A percentile compares a stretch with the other conserved stretches of the same genome.
These are phyloP conservation scores for Poeciliopsis occidentalis DNA, from an alignment of 2,113 vertebrate species.

Conservation along the genomic window DNA sequence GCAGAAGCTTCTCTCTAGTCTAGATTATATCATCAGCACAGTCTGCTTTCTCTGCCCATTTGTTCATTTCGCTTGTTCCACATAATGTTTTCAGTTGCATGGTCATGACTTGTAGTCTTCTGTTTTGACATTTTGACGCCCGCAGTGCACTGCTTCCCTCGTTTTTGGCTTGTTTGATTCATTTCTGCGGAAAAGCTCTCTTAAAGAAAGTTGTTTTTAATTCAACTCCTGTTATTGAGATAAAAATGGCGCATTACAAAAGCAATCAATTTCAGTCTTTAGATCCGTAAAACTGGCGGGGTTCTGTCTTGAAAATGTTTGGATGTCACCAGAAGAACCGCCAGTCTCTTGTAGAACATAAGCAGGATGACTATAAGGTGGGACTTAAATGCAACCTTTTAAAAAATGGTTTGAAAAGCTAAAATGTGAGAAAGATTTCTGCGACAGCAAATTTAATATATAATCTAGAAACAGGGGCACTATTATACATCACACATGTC, in stretches of 20 bases:
- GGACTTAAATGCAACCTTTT: too few species aligned
- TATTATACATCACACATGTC: conserved; percentile 8
- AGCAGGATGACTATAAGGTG: too few species aligned
- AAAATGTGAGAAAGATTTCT: neutral
- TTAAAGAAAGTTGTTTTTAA: neutral
- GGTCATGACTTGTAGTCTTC: neutral
- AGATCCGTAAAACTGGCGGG: too few species aligned
- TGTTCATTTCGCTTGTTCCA: neutral
- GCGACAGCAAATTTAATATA: too few species aligned
- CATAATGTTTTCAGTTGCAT: neutral
- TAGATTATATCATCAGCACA: neutral
- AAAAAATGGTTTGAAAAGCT: neutral
- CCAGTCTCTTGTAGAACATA: too few species aligned
- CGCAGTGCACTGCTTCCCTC: too few species aligned
- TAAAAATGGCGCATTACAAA: neutral
- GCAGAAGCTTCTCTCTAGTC: neutral
- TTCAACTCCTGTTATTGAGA: neutral
- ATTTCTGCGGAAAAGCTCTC: neutral
- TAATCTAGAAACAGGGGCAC: neutral
- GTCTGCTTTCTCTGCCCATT: neutral
- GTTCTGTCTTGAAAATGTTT: too few species aligned
- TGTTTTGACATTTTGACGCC: neutral
- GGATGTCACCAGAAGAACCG: too few species aligned
- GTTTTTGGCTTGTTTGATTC: neutral
- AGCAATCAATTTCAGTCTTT: too few species aligned